A percentile compares a stretch with the other conserved stretches of the same genome.
These are phyloP conservation scores for Oreochromis mossambicus DNA, from an alignment of 2,797 vertebrate genomes.

Conservation along the genomic window DNA sequence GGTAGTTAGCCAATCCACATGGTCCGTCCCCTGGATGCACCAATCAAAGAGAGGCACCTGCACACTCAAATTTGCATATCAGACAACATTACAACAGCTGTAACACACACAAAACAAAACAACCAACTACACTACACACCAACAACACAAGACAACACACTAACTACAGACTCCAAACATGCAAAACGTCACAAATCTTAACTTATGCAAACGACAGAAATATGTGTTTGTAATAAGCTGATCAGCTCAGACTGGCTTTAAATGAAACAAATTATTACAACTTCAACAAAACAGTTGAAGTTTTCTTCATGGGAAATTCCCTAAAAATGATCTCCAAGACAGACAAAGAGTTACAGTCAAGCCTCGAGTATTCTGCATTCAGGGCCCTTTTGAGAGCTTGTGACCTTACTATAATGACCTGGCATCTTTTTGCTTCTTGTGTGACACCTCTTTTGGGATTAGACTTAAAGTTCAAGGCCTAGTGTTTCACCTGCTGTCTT, in stretches of 20 bases:
- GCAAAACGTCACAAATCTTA: not conserved
- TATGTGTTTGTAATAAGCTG: not conserved
- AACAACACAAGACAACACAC: not conserved
- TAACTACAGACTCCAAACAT: not conserved
- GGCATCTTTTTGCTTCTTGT: not conserved
- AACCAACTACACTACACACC: not conserved
- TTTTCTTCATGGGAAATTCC: not conserved
- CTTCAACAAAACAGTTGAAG: not conserved
- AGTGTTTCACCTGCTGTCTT: not conserved
- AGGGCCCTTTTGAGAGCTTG: not conserved
- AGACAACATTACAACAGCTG: not conserved
- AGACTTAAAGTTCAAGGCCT: not conserved
- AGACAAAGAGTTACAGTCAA: too few species aligned
- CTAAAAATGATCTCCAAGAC: not conserved
- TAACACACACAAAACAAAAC: not conserved
- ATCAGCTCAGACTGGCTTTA: not conserved
- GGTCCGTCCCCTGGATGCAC: accelerated
- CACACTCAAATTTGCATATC: not conserved
- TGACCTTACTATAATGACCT: not conserved
- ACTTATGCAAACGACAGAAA: not conserved
- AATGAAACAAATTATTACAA: not conserved
- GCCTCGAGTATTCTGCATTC: not conserved
- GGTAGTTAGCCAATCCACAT: accelerated
- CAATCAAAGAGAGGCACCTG: accelerated
- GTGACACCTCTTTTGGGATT: not conserved